A percentile compares a stretch with the other conserved stretches of the same genome.
phyloP scores from a whole-genome alignment of 1,140 invertebrate genomes.

The Penaeus vannamei region DNA sequence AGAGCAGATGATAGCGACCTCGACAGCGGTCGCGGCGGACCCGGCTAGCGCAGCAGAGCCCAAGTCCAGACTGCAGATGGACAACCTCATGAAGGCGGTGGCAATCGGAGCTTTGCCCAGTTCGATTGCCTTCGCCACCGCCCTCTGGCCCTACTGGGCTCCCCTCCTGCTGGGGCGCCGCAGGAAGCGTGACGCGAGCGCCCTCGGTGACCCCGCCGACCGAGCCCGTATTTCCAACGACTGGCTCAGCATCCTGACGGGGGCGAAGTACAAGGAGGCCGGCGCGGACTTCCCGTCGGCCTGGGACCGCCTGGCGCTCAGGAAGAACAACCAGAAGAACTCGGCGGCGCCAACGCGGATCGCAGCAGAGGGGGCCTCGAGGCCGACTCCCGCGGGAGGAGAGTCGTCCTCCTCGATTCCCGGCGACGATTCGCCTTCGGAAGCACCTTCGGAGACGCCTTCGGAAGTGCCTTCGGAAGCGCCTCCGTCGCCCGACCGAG shows the following conservation, averaged over 20 bases:
- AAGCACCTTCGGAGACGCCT: too few relatives aligned
- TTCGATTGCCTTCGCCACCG: slow-evolving; percentile 63
- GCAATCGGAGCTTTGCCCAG: slow-evolving; percentile 66
- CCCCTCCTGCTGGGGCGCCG: slow-evolving; percentile 58
- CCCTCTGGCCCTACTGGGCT: slow-evolving; percentile 66
- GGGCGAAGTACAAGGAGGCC: slow-evolving; percentile 58
- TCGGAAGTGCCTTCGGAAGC: too few relatives aligned
- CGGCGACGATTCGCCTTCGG: too few relatives aligned
- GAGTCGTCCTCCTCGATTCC: neutral
- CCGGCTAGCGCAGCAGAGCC: neutral
- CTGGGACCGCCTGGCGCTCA: slow-evolving; percentile 35
- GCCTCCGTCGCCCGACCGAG: too few relatives aligned
- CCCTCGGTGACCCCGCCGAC: neutral
- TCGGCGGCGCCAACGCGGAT: too few relatives aligned
- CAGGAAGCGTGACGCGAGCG: too few relatives aligned
- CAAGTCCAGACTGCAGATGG: neutral
- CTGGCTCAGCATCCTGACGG: slow-evolving; percentile 65
- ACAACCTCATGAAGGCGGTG: slow-evolving; percentile 62
- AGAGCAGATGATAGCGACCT: slow-evolving; percentile 7
- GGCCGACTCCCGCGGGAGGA: too few relatives aligned
- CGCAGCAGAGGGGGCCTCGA: neutral
- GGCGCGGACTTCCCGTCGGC: slow-evolving; percentile 42
- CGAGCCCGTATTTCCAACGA: slow-evolving; percentile 36
- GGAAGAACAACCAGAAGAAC: neutral
- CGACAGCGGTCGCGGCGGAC: neutral